These are phyloP conservation scores for Cettia cetti DNA, from an alignment of 2,113 vertebrate species.

Conservation along the genomic window DNA sequence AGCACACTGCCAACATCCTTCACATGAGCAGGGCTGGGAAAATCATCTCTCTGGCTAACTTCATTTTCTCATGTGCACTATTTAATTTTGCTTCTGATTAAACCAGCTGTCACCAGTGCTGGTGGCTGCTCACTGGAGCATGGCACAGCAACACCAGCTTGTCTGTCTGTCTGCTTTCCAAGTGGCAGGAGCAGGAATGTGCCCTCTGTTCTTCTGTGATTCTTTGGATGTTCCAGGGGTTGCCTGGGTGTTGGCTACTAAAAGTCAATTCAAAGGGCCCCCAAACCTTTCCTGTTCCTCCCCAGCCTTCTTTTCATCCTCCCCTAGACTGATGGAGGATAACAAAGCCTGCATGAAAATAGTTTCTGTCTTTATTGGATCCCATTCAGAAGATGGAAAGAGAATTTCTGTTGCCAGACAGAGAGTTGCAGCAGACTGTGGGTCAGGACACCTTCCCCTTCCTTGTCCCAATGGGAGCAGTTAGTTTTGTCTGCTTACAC, in stretches of 20 bases:
- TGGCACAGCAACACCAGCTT: slow-evolving; percentile 33
- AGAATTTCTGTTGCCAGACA: not conserved
- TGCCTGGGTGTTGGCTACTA: not conserved
- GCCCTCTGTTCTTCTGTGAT: not conserved
- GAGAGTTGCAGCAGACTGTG: not conserved
- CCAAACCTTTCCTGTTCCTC: not conserved
- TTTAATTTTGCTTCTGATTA: slow-evolving; percentile 55
- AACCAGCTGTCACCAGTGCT: slow-evolving; percentile 32
- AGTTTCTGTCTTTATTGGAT: not conserved
- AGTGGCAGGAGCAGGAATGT: not conserved
- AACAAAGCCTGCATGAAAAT: not conserved
- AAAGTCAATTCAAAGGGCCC: not conserved
- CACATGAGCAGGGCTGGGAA: slow-evolving; percentile 25
- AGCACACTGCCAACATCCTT: not conserved
- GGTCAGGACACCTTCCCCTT: not conserved
- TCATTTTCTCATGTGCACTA: not conserved
- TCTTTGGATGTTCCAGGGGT: not conserved
- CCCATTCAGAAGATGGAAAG: not conserved
- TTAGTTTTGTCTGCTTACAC: not conserved
- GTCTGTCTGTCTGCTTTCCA: not conserved
- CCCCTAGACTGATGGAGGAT: not conserved
- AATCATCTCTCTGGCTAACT: slow-evolving; percentile 3
- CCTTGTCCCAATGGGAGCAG: not conserved
- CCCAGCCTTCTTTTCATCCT: not conserved
- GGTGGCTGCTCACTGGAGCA: slow-evolving; percentile 59